Base-by-base conservation (phyloP, 2,797 vertebrate species). In the Notamacropus eugenii region DNA sequence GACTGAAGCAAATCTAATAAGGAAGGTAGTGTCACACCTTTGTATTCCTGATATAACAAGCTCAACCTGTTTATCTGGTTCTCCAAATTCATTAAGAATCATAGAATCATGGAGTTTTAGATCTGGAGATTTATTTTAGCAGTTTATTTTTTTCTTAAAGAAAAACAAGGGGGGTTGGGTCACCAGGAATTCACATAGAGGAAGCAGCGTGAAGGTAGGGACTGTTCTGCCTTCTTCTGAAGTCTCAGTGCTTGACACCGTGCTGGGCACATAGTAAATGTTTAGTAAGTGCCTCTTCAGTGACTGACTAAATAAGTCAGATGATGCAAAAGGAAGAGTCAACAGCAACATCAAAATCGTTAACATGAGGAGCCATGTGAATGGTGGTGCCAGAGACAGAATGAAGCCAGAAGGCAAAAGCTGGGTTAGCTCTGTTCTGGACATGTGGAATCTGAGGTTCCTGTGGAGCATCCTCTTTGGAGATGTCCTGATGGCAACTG, bases 1-100 rank as follows among this genome's bases (percentile, higher is more conserved):
- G 97, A 97, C 97, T 96, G 97, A 5, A 27, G 92, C 56, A 93
- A 98, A 97, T 93, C 57, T 97, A 97, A 96, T 95, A 96, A 93
- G 97, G 91, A 29, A 96, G 96, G 58, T 0, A 97, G 58, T 0
- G 19, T 46, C 74, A 46, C 74, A 40, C 27, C 93, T 54, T 54
- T 46, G 94, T 95, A 97, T 97, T 97, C 96, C 2, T 6, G 6
- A 95, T 96, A 92, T 93, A 96, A 98, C 24, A 91, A 91, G 31
- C 0, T 52, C 54, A 96, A 97, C 6, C 91, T 50, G 97, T 24
- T 67, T 95, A 93, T 67, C 93, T 52, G 19, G 96, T 96, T 95
- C 97, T 97, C 93, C 95, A 90, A 9, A 95, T 94, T 96, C 91
- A 97, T 96, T 93, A 56, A 97, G 96, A 90, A 95, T 93, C 97